Evolutionary conservation across 92 coral and sea anemone genomes (phyloP).

Genomic region (Pocillopora meandrina): DNA sequence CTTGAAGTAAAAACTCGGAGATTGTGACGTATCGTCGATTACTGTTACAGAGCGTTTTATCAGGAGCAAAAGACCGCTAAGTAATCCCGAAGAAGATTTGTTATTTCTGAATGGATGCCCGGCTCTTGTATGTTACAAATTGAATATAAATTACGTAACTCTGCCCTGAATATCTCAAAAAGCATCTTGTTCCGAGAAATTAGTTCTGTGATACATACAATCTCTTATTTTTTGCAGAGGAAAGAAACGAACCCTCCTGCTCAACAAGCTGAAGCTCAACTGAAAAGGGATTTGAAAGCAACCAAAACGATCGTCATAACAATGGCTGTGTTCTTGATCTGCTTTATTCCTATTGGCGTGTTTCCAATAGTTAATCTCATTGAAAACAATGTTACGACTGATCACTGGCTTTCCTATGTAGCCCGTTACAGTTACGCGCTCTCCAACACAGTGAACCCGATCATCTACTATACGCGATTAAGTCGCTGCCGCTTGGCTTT

Average conservation of each 20-base stretch:
- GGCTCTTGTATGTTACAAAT: no score
- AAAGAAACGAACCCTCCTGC: background rate
- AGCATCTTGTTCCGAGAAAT: background rate
- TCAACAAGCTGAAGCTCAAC: slow-evolving; percentile 2
- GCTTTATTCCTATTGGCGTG: background rate
- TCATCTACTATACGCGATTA: background rate
- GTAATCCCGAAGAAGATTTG: no score
- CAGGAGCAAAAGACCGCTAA: no score
- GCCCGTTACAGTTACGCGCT: background rate
- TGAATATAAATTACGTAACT: background rate
- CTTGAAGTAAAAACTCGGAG: no score
- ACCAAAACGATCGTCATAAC: background rate
- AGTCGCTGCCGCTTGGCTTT: background rate
- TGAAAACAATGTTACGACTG: background rate
- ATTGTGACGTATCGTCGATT: no score
- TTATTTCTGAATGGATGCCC: no score
- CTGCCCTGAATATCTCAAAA: background rate
- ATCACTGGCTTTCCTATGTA: background rate
- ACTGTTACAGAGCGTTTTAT: no score
- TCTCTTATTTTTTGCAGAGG: background rate
- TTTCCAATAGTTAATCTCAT: background rate
- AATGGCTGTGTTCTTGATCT: background rate
- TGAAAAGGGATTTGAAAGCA: background rate
- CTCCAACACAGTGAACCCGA: background rate
- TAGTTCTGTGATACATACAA: background rate